Evolutionary conservation across 2,113 vertebrate genomes (phyloP), one percentile per base, ranked within the genome.

Genomic region (Pyxicephalus adspersus): DNA sequence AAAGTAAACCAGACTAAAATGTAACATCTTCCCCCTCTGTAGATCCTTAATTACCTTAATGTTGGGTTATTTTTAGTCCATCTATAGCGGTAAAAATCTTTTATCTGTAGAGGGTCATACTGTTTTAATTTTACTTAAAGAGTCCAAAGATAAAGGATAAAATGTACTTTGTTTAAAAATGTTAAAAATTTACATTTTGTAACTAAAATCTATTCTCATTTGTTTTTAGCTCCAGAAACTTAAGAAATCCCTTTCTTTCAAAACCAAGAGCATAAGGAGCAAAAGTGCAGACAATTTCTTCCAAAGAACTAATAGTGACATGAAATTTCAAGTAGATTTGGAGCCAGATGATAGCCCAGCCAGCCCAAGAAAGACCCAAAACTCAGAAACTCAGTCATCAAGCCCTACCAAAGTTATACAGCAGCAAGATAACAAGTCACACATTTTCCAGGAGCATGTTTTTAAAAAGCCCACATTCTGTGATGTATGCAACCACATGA

Each of bases 391-490:
- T 83, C 93, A 93, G 6, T 88, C 88, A 0, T 94, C 93, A 76
- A 94, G 95, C 0, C 96, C 95, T 16, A 87, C 89, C n/a, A 94
- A 94, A 83, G 87, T 86, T 16, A 90, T 91, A 0, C 91, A 92
- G 65, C 93, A 92, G 77, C 92, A 95, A 84, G 93, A 93, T 81
- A 92, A 85, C 6, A 92, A 94, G 45, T 87, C 91, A 67, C 98
- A 99, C 75, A 90, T 94, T 89, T 98, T 99, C 89, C 95, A 98
- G 89, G 97, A 99, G 83, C 94, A 99, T 88, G 93, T 97, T 88
- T 99, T 99, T 91, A 99, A 99, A 92, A 99, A 99, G 86, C 98
- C 98, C 73, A 98, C 95, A 9, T 99, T 99, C 91, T 99, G 98
- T 6, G 98, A 99, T 0, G 89, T 97, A 90, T 99, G 98, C 95